A percentile compares a stretch with the other conserved stretches of the same genome.
Conservation (phyloP, 2,888 invertebrate genomes). For the Mythimna ferrago region DNA sequence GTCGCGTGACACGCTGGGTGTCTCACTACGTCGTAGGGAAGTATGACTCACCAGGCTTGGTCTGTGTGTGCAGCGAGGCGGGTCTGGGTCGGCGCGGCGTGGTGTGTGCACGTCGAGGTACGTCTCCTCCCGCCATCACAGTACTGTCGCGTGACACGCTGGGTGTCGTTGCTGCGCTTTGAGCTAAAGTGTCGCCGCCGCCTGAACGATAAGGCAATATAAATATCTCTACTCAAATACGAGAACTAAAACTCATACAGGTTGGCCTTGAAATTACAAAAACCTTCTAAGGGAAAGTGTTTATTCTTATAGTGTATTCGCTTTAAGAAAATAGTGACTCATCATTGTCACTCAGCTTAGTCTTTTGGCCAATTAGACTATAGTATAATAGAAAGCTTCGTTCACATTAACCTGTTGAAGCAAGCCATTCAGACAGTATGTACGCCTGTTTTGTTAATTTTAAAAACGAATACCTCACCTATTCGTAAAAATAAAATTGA, state of each 20-base stretch:
- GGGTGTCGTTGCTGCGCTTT: slow-evolving; percentile 79
- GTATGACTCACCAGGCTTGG: slow-evolving; percentile 22
- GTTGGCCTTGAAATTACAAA: background rate
- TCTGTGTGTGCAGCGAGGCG: slow-evolving; percentile 65
- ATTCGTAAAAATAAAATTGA: too few relatives aligned
- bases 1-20: slow-evolving; percentile 68
- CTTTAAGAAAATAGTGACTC: too few relatives aligned
- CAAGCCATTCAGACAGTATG: too few relatives aligned
- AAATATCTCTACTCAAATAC: background rate
- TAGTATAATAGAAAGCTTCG: too few relatives aligned
- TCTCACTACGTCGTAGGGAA: slow-evolving; percentile 43
- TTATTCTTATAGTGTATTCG: background rate
- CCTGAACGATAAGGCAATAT: slow-evolving; percentile 27
- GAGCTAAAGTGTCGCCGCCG: slow-evolving; percentile 60
- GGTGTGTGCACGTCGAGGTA: slow-evolving; percentile 69
- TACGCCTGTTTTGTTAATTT: too few relatives aligned
- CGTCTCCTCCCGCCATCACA: slow-evolving; percentile 68
- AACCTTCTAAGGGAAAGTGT: background rate
- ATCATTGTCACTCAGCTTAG: too few relatives aligned
- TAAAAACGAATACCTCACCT: too few relatives aligned
- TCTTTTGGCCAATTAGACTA: too few relatives aligned
- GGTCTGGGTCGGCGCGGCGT: slow-evolving; percentile 66
- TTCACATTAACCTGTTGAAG: too few relatives aligned
- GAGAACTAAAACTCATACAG: too few relatives aligned
- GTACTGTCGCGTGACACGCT: slow-evolving; percentile 85